Base-by-base conservation (phyloP, 1,140 invertebrate genomes). In the Mercenaria mercenaria region DNA sequence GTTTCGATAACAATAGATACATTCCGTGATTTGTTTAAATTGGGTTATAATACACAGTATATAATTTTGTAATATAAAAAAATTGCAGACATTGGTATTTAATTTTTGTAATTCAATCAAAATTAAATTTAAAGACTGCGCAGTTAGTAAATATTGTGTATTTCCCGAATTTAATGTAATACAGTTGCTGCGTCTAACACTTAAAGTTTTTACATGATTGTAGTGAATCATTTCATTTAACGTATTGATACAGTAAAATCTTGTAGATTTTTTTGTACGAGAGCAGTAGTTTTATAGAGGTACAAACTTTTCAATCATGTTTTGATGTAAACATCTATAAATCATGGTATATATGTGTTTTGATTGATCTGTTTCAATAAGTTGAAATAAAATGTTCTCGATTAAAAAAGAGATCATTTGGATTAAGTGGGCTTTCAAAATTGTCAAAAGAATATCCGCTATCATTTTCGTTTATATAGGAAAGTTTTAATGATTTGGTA, bases 341-440 rank as follows among this genome's bases (percentile, higher is more conserved):
- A 72, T 72, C 67, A 72, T 72, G 0, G 18, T 72, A 37, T 23
- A 41, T 37, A 13, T 0, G 18, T 72, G 37, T 23, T 41, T 72
- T 72, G 67, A 72, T 72, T 72, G 67, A 72, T 72, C 37, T 39
- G 37, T 72, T 72, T 72, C 32, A 72, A 72, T 37, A 72, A 72
- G 18, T 0, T 18, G 67, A 72, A 6, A 72, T 72, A 72, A 72
- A 72, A 72, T 72, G 67, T 41, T 72, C 67, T 72, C 11, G 15
- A 72, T 72, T 37, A 39, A 72, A 64, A 72, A 72, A 37, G 20
- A 34, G 23, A 72, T 72, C 37, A 41, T 41, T 72, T 39, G 67
- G 67, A 72, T 72, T 72, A 72, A 72, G 67, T 41, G 67, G 34
- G 67, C 67, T 72, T 37, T 72, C 23, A 39, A 72, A 72, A 39